Evolutionary conservation across 1,140 invertebrate species (phyloP).

Genomic region (Brachionus plicatilis): DNA sequence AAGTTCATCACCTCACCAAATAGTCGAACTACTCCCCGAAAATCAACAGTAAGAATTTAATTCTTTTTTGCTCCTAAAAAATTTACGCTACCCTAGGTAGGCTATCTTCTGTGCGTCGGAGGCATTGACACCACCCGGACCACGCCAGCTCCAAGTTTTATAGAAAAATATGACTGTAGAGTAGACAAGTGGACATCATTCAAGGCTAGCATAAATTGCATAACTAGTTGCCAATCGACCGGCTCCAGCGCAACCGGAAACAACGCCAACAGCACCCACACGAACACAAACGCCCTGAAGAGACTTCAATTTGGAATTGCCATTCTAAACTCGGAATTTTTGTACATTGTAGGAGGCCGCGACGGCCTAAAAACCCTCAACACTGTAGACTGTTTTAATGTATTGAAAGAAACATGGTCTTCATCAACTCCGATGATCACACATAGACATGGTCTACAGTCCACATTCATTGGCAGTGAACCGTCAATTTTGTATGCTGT

Average conservation of each 20-base stretch:
- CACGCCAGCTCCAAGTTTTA: slow-evolving; percentile 68
- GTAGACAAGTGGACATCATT: slow-evolving; percentile 71
- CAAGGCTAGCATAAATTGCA: background rate
- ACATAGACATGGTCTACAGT: slow-evolving; percentile 78
- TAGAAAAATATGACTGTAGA: slow-evolving; percentile 80
- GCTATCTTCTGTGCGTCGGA: slow-evolving; percentile 6
- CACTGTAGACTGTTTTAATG: slow-evolving; percentile 48
- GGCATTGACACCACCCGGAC: slow-evolving; percentile 36
- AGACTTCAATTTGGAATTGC: slow-evolving; percentile 57
- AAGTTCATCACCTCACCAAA: slow-evolving; percentile 68
- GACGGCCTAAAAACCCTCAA: slow-evolving; percentile 85
- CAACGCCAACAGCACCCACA: background rate
- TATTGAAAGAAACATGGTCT: slow-evolving; percentile 64
- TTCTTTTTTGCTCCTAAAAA: slow-evolving; percentile 61
- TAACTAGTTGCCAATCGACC: background rate
- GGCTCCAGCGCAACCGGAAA: background rate
- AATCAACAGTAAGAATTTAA: slow-evolving; percentile 84
- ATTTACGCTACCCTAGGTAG: background rate
- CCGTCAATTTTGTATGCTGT: slow-evolving; percentile 75
- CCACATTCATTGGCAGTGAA: slow-evolving; percentile 65
- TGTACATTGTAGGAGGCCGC: slow-evolving; percentile 76
- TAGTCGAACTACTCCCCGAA: slow-evolving; percentile 74
- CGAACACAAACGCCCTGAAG: slow-evolving; percentile 23
- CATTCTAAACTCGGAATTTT: slow-evolving; percentile 84
- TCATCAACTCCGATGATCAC: slow-evolving; percentile 79